phyloP scores from a whole-genome alignment of 2,797 vertebrate species.

The Knipowitschia caucasica region DNA sequence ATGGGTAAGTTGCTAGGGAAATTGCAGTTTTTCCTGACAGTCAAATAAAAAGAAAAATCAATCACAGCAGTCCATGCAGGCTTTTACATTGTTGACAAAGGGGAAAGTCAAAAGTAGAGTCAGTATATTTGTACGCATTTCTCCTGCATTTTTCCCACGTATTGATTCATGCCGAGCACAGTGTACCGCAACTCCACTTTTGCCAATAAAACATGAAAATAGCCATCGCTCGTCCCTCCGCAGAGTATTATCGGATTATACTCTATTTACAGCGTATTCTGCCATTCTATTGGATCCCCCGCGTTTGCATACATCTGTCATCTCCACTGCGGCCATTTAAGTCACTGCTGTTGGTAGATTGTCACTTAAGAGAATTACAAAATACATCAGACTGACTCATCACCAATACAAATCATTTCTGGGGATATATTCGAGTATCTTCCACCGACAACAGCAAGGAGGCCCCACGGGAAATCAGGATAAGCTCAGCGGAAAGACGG shows the following conservation, averaged over 20 bases:
- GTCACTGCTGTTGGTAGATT: neutral
- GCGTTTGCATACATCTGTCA: neutral
- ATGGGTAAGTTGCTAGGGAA: too few species aligned
- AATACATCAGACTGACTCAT: constrained; percentile 7
- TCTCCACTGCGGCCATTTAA: neutral
- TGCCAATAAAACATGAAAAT: too few species aligned
- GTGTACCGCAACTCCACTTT: too few species aligned
- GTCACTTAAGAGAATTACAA: constrained; percentile 7
- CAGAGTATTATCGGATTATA: neutral
- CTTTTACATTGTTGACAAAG: too few species aligned
- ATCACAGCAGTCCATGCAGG: too few species aligned
- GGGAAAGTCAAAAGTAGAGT: too few species aligned
- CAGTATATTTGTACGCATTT: too few species aligned
- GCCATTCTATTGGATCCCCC: neutral
- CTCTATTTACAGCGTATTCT: constrained; percentile 4
- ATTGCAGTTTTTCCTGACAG: too few species aligned
- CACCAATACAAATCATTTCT: constrained; percentile 3
- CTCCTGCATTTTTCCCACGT: too few species aligned
- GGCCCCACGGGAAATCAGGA: constrained; percentile 3
- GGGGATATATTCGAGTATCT: neutral
- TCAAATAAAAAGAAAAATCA: too few species aligned
- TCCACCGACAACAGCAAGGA: neutral
- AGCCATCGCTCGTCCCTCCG: constrained; percentile 8
- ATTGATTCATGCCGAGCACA: too few species aligned
- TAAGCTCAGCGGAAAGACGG: neutral